These are phyloP conservation scores for Andrena cerasifolii DNA, from an alignment of 1,140 invertebrate genomes.

Conservation along the genomic window DNA sequence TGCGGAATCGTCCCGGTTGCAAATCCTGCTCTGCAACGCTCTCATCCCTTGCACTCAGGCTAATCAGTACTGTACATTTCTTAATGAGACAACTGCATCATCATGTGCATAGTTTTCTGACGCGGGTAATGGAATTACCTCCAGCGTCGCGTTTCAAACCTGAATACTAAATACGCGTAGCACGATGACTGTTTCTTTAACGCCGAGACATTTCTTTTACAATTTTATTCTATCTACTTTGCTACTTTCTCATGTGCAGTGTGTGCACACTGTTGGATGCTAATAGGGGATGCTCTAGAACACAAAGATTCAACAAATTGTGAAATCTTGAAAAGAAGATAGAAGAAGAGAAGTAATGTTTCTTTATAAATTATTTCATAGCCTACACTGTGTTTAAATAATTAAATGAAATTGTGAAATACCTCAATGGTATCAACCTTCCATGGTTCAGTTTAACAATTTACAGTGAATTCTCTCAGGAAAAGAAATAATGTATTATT, in stretches of 20 bases:
- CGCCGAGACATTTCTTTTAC: neutral
- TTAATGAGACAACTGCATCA: conserved; percentile 47
- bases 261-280: neutral
- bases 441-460: too few relatives aligned
- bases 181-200: neutral
- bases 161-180: neutral
- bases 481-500: too few relatives aligned
- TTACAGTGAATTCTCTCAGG: too few relatives aligned
- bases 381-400: too few relatives aligned
- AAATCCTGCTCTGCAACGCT: conserved; percentile 39
- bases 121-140: conserved; percentile 21
- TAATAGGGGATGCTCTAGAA: too few relatives aligned
- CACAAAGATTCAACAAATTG: too few relatives aligned
- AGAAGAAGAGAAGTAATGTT: too few relatives aligned
- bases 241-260: neutral
- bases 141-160: neutral
- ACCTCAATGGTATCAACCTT: too few relatives aligned
- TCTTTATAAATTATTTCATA: too few relatives aligned
- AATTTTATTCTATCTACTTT: neutral
- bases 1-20: conserved; percentile 30
- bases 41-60: conserved; percentile 29
- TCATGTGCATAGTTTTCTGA: conserved; percentile 31
- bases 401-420: too few relatives aligned
- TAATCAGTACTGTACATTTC: conserved; percentile 44
- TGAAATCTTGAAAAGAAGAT: too few relatives aligned